Percentiles rank a stretch among this genome's conserved stretches.
Conservation (phyloP, 2,888 invertebrate genomes). For the Entomobrya multifasciata region DNA sequence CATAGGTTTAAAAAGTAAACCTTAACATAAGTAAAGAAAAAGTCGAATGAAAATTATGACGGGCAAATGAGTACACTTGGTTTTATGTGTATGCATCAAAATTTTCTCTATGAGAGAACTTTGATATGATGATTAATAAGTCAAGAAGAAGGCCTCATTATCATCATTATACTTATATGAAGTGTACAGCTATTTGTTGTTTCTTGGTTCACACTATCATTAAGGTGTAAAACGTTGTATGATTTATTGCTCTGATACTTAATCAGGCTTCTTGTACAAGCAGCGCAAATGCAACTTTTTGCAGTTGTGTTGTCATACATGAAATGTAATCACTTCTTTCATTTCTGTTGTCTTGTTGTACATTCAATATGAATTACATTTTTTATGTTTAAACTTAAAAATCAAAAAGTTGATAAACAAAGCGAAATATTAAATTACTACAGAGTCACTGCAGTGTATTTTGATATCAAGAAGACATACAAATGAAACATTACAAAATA, state of each 20-base stretch:
- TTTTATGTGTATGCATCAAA: neutral
- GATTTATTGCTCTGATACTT: slow-evolving; percentile 66
- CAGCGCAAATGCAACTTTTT: neutral
- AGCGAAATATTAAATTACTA: neutral
- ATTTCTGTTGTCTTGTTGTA: neutral
- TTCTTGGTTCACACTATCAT: slow-evolving; percentile 69
- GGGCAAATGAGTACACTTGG: too few relatives aligned
- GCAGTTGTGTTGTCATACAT: neutral
- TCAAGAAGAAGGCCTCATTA: slow-evolving; percentile 60
- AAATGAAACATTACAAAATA: neutral
- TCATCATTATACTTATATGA: slow-evolving; percentile 47
- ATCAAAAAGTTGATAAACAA: neutral
- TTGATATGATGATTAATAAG: slow-evolving; percentile 33
- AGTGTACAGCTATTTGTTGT: slow-evolving; percentile 67
- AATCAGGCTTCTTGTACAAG: slow-evolving; percentile 9
- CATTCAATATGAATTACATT: slow-evolving; percentile 27
- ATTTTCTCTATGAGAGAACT: neutral
- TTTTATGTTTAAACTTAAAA: slow-evolving; percentile 10
- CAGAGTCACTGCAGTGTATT: too few relatives aligned
- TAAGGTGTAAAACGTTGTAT: slow-evolving; percentile 69
- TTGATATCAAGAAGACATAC: neutral
- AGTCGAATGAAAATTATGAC: too few relatives aligned
- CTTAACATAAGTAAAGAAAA: neutral
- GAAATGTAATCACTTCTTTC: neutral
- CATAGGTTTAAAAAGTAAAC: neutral